A percentile compares a stretch with the other conserved stretches of the same genome.
These are phyloP conservation scores for Aphis craccivora DNA, from an alignment of 1,140 invertebrate genomes.

Conservation along the genomic window DNA sequence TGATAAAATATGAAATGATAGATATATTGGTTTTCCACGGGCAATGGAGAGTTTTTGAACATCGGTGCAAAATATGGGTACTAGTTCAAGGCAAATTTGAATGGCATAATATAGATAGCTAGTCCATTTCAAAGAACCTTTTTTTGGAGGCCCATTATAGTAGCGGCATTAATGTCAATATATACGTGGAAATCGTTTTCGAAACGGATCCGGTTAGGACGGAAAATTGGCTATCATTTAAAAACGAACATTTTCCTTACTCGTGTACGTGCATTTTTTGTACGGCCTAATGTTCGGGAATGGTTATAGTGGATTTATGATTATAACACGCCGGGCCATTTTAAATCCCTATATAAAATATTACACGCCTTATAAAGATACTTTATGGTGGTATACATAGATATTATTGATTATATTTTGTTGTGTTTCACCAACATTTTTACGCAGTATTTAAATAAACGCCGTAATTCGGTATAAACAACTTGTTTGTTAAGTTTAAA, in stretches of 20 bases:
- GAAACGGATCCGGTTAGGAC: not conserved
- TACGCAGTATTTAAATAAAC: not conserved
- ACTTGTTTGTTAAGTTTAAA: not conserved
- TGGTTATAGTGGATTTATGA: not conserved
- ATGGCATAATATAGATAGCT: not conserved
- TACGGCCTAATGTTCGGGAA: not conserved
- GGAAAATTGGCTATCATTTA: not conserved
- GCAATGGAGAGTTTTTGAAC: not conserved
- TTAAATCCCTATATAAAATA: not conserved
- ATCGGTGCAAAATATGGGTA: not conserved
- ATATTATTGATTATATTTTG: not conserved
- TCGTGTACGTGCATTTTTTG: not conserved
- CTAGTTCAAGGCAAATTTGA: not conserved
- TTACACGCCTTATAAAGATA: not conserved
- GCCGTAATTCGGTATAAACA: not conserved
- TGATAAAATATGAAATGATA: not conserved
- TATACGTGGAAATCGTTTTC: not conserved
- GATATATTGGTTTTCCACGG: not conserved
- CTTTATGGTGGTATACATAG: not conserved
- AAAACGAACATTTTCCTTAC: not conserved
- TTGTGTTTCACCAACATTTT: not conserved
- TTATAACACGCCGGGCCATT: not conserved
- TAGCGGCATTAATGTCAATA: not conserved
- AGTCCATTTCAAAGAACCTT: not conserved
- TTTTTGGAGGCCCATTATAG: not conserved